These are phyloP conservation scores for Sarcophaga bullata DNA, from an alignment of 1,140 invertebrate genomes.

Conservation along the genomic window DNA sequence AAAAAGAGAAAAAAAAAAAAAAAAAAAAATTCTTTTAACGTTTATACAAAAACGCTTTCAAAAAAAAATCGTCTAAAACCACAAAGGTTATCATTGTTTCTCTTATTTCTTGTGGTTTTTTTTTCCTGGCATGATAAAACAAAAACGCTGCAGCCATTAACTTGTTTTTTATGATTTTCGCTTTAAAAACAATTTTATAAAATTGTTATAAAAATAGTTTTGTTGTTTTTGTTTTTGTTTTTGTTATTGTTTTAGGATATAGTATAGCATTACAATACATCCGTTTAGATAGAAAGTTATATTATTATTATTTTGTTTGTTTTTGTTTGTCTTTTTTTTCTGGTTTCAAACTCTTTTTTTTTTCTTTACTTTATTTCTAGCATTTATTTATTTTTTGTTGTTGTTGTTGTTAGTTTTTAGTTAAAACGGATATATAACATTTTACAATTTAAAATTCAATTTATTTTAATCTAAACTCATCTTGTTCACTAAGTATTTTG, in stretches of 20 bases:
- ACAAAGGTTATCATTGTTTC: slow-evolving; percentile 12
- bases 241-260: not conserved
- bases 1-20: too few relatives aligned
- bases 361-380: not conserved
- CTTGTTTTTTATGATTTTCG: not conserved
- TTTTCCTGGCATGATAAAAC: not conserved
- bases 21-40: not conserved
- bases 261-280: not conserved
- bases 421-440: slow-evolving; percentile 30
- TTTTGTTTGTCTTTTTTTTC: too few relatives aligned
- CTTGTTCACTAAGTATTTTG: slow-evolving; percentile 13
- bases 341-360: not conserved
- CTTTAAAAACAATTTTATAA: slow-evolving; percentile 7
- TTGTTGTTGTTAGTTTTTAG: not conserved
- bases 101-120: too few relatives aligned
- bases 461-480: slow-evolving; percentile 33
- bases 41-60: too few relatives aligned
- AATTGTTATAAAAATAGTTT: not conserved
- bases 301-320: not conserved
- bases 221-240: not conserved
- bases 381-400: not conserved
- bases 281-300: not conserved
- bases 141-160: not conserved
- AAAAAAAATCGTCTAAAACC: not conserved
- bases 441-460: slow-evolving; percentile 40